These are phyloP conservation scores for Panorpa germanica DNA, from an alignment of 2,888 invertebrate species.

Conservation along the genomic window DNA sequence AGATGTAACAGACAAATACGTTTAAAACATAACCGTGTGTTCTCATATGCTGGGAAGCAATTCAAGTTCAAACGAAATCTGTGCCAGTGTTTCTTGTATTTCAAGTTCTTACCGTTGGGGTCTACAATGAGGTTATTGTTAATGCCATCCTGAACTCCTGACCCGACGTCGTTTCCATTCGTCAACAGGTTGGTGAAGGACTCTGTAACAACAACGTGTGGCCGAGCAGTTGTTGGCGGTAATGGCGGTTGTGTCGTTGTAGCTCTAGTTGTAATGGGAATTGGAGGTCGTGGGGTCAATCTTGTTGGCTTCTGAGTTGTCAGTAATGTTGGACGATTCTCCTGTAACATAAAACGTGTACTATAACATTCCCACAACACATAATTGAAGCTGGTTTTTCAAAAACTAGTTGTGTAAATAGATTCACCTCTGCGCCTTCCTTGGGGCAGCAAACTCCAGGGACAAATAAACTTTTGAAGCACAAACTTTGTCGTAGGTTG, in stretches of 20 bases:
- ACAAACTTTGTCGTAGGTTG: constrained; percentile 66
- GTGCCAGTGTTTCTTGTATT: background rate
- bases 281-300: constrained; percentile 10
- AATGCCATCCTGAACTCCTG: too few relatives aligned
- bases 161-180: too few relatives aligned
- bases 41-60: background rate
- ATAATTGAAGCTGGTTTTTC: constrained; percentile 7
- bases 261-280: constrained; percentile 15
- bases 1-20: background rate
- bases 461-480: constrained; percentile 78
- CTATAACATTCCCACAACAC: too few relatives aligned
- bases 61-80: background rate
- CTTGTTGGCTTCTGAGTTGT: too few relatives aligned
- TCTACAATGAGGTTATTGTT: background rate
- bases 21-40: background rate
- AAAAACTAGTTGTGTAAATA: constrained; percentile 5
- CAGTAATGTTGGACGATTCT: too few relatives aligned
- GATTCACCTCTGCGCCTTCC: constrained; percentile 25
- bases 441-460: constrained; percentile 83
- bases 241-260: constrained; percentile 20
- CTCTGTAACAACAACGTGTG: too few relatives aligned
- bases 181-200: too few relatives aligned
- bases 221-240: constrained; percentile 18
- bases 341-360: too few relatives aligned
- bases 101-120: background rate